Evolutionary conservation across 2,113 vertebrate genomes (phyloP), one percentile per base, ranked within the genome.

Genomic region (Ahaetulla prasina): DNA sequence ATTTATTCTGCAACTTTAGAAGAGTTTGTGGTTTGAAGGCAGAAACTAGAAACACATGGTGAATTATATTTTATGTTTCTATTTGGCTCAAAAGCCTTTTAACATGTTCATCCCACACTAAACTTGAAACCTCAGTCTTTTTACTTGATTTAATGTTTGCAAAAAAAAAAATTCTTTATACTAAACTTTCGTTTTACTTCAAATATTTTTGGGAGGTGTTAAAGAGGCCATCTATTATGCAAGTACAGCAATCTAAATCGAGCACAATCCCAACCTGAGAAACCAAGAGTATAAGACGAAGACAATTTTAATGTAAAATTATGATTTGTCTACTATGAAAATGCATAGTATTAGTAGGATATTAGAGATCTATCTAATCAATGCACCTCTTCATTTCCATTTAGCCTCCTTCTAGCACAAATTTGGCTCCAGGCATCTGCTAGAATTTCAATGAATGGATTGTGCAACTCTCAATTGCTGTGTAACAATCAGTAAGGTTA

Each of bases 371-470:
- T 80, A 20, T 39, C 74, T 43, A 80, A 50, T 86, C 47, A 86
- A 50, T 86, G 47, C 85, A 50, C 12, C 27, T 85, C 20, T 0
- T 45, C 47, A 50, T 88, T 91, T 90, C 86, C 53, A n/a, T 91
- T 57, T 52, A 1, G 27, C 39, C 25, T 74, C 94, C 52, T 85
- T 87, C 88, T 85, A n/a, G 27, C 92, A 8, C 87, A 45, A n/a
- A 53, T 89, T 91, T 80, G 91, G 94, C 93, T 93, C 45, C 30
- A 57, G 86, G 57, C 86, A 25, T 53, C 39, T 22, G 54, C 11
- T 47, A 53, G 68, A 35, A 80, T 80, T 74, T 39, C 35, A 80
- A 9, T 80, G 35, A 63, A 93, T 25, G 27, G 9, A n/a, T 52
- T 94, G 89, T 53, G 52, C 18, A 93, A 1, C 30, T 3, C 22